These are phyloP conservation scores for Taphrorychus bicolor DNA, from an alignment of 2,888 invertebrate genomes.

Conservation along the genomic window DNA sequence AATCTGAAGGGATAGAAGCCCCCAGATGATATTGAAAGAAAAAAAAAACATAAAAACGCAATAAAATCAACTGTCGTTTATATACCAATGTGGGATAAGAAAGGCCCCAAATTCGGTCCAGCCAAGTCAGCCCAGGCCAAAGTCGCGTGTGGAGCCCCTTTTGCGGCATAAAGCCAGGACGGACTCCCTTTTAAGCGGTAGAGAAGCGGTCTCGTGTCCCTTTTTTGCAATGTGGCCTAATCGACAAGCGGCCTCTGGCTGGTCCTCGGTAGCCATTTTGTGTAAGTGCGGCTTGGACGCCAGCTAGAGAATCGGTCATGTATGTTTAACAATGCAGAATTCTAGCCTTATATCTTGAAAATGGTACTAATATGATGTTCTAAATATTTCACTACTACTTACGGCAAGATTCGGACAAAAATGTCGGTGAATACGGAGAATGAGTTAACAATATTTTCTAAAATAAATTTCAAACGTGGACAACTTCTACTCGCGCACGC, in stretches of 20 bases:
- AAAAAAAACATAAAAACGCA: slow-evolving; percentile 15
- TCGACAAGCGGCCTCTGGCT: slow-evolving; percentile 30
- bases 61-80: slow-evolving; percentile 4
- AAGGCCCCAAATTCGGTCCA: slow-evolving; percentile 31
- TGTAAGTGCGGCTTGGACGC: slow-evolving; percentile 39
- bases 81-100: slow-evolving; percentile 25
- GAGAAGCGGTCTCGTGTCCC: slow-evolving; percentile 35
- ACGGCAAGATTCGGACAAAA: not conserved
- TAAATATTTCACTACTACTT: not conserved
- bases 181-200: slow-evolving; percentile 34
- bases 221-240: slow-evolving; percentile 22
- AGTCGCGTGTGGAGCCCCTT: slow-evolving; percentile 30
- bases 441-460: not conserved
- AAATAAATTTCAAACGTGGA: not conserved
- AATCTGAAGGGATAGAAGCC: not conserved
- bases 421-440: not conserved
- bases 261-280: slow-evolving; percentile 56
- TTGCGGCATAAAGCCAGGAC: slow-evolving; percentile 28
- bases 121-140: slow-evolving; percentile 37
- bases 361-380: slow-evolving; percentile 1
- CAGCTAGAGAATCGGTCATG: slow-evolving; percentile 37
- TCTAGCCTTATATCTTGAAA: slow-evolving; percentile 10
- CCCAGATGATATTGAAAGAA: slow-evolving; percentile 1
- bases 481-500: not conserved
- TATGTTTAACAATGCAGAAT: slow-evolving; percentile 27